phyloP scores from a whole-genome alignment of 2,888 invertebrate species.

The Apodemia zela region DNA sequence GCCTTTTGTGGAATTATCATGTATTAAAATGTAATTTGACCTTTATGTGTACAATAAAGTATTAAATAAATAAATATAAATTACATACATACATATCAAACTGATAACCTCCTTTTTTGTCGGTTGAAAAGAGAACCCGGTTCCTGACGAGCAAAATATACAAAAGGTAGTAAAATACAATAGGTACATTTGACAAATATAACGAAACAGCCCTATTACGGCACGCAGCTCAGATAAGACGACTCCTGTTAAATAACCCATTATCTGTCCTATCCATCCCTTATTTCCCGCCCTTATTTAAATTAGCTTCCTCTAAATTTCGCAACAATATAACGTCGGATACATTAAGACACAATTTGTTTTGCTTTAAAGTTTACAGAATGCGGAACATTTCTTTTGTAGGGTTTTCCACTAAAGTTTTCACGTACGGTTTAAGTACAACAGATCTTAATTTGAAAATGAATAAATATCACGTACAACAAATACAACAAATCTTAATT shows the following conservation, averaged over 20 bases:
- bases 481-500: too few species aligned
- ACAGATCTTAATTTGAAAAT: too few species aligned
- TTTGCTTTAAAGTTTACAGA: background rate
- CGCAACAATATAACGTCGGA: conserved; percentile 1
- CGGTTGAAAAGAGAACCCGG: too few species aligned
- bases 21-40: too few species aligned
- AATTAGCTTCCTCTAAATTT: conserved; percentile 13
- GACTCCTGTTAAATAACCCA: conserved; percentile 3
- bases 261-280: conserved; percentile 12
- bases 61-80: too few species aligned
- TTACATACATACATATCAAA: too few species aligned
- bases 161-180: background rate
- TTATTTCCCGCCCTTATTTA: conserved; percentile 5
- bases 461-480: too few species aligned
- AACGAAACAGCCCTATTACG: background rate
- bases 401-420: background rate
- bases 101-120: too few species aligned
- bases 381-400: background rate
- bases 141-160: background rate
- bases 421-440: too few species aligned
- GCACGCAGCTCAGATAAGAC: background rate
- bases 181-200: background rate
- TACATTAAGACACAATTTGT: background rate
- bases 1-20: too few species aligned
- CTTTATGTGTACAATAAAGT: too few species aligned